Conservation (phyloP, 2,888 invertebrate species). For the Spilarctia lutea region DNA sequence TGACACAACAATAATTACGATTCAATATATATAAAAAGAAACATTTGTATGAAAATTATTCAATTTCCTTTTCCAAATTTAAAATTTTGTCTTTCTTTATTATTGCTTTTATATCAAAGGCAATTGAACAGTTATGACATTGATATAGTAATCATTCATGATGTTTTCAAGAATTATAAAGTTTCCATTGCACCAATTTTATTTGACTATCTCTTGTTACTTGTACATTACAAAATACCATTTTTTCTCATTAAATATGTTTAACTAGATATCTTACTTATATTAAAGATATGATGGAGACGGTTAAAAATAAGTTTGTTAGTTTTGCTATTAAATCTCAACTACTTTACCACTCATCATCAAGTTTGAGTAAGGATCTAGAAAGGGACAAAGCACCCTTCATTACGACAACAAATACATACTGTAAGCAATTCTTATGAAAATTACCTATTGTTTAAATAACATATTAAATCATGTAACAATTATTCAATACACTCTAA, state of each 20-base stretch:
- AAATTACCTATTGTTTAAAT: not conserved
- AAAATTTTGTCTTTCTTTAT: not conserved
- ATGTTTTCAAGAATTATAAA: not conserved
- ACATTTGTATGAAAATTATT: constrained; percentile 30
- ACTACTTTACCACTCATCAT: not conserved
- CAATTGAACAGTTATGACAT: not conserved
- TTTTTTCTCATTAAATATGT: no score
- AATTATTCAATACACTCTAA: not conserved
- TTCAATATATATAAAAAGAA: constrained; percentile 38
- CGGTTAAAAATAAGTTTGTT: not conserved
- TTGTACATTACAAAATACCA: no score
- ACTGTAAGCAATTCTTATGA: not conserved
- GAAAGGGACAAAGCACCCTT: not conserved
- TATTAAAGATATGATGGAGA: no score
- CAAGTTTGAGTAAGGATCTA: not conserved
- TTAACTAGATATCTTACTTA: no score
- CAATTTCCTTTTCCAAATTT: constrained; percentile 4
- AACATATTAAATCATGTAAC: not conserved
- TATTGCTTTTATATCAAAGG: no score
- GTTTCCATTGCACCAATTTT: not conserved
- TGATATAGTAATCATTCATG: not conserved
- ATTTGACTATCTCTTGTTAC: not conserved
- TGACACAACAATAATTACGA: constrained; percentile 34
- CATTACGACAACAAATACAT: not conserved
- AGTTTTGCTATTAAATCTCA: not conserved